These are phyloP conservation scores for Heterodera schachtii DNA, from an alignment of 1,140 invertebrate species.

Conservation along the genomic window DNA sequence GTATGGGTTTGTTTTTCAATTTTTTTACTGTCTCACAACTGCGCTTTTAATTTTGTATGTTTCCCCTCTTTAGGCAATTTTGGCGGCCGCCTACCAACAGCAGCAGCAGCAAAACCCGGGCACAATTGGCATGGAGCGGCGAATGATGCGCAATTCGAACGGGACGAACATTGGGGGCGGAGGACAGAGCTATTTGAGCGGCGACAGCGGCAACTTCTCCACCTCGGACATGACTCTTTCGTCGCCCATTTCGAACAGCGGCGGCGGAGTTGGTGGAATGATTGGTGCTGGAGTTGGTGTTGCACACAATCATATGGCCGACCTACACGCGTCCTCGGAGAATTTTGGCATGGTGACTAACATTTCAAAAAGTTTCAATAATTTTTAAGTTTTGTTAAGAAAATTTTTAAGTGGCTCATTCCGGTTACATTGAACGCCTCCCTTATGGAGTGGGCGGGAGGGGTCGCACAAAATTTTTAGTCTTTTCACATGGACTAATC, in stretches of 20 bases:
- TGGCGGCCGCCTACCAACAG: conserved; percentile 6
- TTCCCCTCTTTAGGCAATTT: background rate
- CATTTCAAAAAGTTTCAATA: background rate
- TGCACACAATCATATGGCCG: background rate
- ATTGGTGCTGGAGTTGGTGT: background rate
- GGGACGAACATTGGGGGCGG: background rate
- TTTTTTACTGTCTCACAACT: no score
- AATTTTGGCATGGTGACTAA: background rate
- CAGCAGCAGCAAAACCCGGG: conserved; percentile 32
- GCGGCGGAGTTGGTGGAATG: background rate
- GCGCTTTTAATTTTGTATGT: no score
- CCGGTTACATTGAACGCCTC: no score
- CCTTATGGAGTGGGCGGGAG: no score
- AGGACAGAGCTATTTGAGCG: conserved; percentile 25
- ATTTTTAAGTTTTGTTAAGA: no score
- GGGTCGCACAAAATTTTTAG: no score
- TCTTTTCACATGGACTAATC: no score
- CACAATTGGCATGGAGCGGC: conserved; percentile 39
- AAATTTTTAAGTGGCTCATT: no score
- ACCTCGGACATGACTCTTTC: conserved; percentile 22
- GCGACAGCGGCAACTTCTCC: conserved; percentile 22
- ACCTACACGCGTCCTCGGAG: background rate
- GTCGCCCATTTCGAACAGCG: conserved; percentile 16
- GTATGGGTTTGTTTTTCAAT: no score
- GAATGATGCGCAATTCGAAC: conserved; percentile 31